Evolutionary conservation across 2,797 vertebrate genomes (phyloP).

Genomic region (Takifugu ocellatus): DNA sequence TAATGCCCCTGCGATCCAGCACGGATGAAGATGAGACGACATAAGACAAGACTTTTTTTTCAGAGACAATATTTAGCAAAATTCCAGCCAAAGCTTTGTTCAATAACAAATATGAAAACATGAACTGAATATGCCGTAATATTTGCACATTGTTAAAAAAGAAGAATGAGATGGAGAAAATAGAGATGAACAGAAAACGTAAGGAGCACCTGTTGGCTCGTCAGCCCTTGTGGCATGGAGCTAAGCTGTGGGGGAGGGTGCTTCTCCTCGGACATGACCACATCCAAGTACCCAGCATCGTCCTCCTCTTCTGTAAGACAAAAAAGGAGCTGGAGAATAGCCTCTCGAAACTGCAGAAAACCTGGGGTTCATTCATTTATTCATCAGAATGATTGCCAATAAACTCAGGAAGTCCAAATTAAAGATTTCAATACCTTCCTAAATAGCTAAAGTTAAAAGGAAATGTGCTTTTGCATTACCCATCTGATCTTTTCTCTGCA

Average conservation of each 20-base stretch:
- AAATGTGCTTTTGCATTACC: slow-evolving; percentile 68
- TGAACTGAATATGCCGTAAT: too few relatives aligned
- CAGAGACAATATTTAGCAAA: too few relatives aligned
- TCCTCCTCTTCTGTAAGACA: slow-evolving; percentile 75
- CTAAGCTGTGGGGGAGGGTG: slow-evolving; percentile 87
- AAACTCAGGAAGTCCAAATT: slow-evolving; percentile 59
- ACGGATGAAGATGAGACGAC: too few relatives aligned
- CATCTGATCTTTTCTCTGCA: slow-evolving; percentile 84
- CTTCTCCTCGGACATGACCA: slow-evolving; percentile 82
- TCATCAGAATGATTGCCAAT: too few relatives aligned
- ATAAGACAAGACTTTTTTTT: too few relatives aligned
- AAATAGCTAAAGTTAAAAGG: slow-evolving; percentile 22
- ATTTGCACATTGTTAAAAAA: too few relatives aligned
- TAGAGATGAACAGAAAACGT: not conserved
- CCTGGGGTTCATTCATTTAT: slow-evolving; percentile 17
- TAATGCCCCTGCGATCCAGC: too few relatives aligned
- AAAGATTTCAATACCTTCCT: slow-evolving; percentile 53
- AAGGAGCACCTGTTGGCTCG: slow-evolving; percentile 83
- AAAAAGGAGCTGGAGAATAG: not conserved
- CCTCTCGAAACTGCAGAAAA: slow-evolving; percentile 48
- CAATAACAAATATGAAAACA: too few relatives aligned
- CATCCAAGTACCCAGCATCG: slow-evolving; percentile 79
- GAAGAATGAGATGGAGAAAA: not conserved
- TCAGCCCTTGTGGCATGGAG: slow-evolving; percentile 91
- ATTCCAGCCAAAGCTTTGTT: too few relatives aligned